These are phyloP conservation scores for Chelonus formosanus DNA, from an alignment of 2,888 invertebrate genomes.

Conservation along the genomic window DNA sequence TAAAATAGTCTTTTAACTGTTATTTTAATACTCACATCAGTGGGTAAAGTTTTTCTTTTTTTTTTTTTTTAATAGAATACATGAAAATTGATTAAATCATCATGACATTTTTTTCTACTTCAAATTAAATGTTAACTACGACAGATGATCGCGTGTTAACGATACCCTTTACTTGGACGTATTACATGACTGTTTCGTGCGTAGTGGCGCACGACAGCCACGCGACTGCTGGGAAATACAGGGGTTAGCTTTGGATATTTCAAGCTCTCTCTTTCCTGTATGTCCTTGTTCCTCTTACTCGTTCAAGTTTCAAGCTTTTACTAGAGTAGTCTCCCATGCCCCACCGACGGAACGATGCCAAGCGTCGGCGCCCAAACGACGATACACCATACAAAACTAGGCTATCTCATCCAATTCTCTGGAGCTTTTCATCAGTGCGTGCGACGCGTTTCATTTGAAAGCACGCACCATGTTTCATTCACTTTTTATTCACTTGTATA, in stretches of 20 bases:
- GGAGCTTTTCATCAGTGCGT: constrained; percentile 53
- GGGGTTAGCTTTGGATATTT: constrained; percentile 51
- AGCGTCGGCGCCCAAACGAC: constrained; percentile 58
- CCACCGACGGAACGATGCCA: constrained; percentile 36
- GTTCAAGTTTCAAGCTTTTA: constrained; percentile 52
- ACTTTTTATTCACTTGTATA: neutral
- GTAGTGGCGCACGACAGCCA: constrained; percentile 57
- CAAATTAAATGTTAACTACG: neutral
- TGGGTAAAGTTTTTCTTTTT: constrained; percentile 11
- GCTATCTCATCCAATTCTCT: constrained; percentile 25
- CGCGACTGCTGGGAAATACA: constrained; percentile 56
- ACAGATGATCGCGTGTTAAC: constrained; percentile 24
- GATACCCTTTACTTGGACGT: constrained; percentile 38
- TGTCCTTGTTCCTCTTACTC: constrained; percentile 22
- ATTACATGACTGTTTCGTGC: constrained; percentile 45
- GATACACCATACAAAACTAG: constrained; percentile 51
- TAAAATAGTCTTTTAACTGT: constrained; percentile 27
- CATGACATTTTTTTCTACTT: constrained; percentile 10
- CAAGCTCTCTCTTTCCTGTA: constrained; percentile 36
- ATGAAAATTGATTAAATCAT: too few species aligned
- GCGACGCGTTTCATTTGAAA: constrained; percentile 55
- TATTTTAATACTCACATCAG: constrained; percentile 2
- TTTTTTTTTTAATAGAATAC: too few species aligned
- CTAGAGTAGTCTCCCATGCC: constrained; percentile 36
- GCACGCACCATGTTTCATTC: constrained; percentile 40